Percentiles rank a stretch among this genome's conserved stretches.
phyloP scores from a whole-genome alignment of 2,797 vertebrate species.

The Neosilurus hyrtlii region DNA sequence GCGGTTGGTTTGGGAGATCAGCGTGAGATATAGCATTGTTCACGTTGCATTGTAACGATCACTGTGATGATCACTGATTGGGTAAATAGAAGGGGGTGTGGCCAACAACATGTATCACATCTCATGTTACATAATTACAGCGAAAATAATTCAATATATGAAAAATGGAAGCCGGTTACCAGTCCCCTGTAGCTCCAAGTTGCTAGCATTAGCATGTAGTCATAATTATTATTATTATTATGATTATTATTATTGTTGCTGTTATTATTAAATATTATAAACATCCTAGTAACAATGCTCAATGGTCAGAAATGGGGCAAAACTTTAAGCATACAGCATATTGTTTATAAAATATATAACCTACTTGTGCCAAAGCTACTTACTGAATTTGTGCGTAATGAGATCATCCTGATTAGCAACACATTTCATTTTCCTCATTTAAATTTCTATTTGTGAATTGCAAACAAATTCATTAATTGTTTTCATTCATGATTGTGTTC shows the following conservation, averaged over 20 bases:
- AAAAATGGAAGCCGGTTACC: background rate
- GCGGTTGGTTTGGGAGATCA: background rate
- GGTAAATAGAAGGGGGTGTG: background rate
- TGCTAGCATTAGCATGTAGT: background rate
- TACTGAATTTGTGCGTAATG: background rate
- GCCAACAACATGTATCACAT: background rate
- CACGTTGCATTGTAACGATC: background rate
- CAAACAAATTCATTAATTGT: background rate
- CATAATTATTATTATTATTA: background rate
- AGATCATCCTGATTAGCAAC: background rate
- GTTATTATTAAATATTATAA: background rate
- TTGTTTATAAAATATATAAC: background rate
- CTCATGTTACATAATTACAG: background rate
- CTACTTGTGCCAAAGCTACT: background rate
- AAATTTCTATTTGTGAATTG: background rate
- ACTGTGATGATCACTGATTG: background rate
- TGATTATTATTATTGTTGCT: background rate
- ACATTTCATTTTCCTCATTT: background rate
- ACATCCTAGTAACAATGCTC: too few relatives aligned
- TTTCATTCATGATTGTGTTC: background rate
- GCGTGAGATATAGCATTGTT: background rate
- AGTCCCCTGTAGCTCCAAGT: background rate
- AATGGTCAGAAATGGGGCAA: background rate
- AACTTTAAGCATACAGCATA: background rate
- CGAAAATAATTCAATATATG: background rate